Percentiles rank a stretch among this genome's conserved stretches.
phyloP scores from a whole-genome alignment of 2,888 invertebrate species.

The Electrophaes corylata region DNA sequence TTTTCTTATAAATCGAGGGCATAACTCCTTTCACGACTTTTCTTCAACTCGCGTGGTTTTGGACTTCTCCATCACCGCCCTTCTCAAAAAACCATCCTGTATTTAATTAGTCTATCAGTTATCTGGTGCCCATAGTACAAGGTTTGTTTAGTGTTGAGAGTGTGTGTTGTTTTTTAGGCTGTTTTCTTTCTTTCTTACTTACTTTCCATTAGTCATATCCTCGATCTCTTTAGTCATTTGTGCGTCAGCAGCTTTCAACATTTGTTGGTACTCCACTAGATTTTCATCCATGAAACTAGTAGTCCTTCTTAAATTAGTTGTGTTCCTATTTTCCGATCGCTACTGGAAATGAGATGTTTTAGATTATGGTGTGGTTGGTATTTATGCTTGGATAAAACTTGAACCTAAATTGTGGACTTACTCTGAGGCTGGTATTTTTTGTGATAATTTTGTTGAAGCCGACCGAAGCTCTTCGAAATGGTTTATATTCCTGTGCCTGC shows the following conservation, averaged over 20 bases:
- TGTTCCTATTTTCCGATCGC: slow-evolving; percentile 76
- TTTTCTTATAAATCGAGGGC: too few relatives aligned
- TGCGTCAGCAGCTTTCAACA: slow-evolving; percentile 87
- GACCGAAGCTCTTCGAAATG: slow-evolving; percentile 74
- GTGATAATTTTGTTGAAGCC: slow-evolving; percentile 75
- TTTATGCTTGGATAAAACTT: slow-evolving; percentile 12
- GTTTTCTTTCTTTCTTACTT: too few relatives aligned
- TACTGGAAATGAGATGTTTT: slow-evolving; percentile 65
- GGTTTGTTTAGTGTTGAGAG: too few relatives aligned
- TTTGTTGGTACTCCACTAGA: slow-evolving; percentile 86
- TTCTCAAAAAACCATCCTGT: too few relatives aligned
- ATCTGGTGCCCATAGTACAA: too few relatives aligned
- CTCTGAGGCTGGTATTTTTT: slow-evolving; percentile 61
- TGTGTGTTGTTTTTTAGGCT: neutral
- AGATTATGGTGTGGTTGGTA: slow-evolving; percentile 45
- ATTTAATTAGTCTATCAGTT: too few relatives aligned
- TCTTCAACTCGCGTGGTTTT: too few relatives aligned
- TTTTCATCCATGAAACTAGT: slow-evolving; percentile 89
- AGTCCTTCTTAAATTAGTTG: slow-evolving; percentile 71
- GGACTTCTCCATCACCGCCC: too few relatives aligned
- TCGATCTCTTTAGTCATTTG: slow-evolving; percentile 93
- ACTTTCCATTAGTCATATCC: slow-evolving; percentile 92
- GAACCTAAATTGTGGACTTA: slow-evolving; percentile 51
- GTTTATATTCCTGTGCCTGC: slow-evolving; percentile 70
- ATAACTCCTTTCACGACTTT: too few relatives aligned